Base-by-base conservation (phyloP, 1,140 invertebrate species). In the Drosophila yakuba region DNA sequence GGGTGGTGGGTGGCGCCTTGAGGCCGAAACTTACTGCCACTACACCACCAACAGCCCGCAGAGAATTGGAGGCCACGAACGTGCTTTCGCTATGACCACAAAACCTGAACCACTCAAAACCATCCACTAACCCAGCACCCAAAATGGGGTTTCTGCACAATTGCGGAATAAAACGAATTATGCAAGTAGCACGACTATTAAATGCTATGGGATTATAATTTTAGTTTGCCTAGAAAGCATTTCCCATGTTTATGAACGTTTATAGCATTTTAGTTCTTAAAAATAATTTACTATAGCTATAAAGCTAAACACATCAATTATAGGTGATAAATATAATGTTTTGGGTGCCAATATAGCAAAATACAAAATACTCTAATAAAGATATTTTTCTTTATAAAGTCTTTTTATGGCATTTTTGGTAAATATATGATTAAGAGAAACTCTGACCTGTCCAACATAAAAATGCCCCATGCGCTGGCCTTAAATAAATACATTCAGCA, bases 71-170 rank as follows among this genome's bases (percentile, higher is more conserved):
- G 20, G 12, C 41, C 23, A 39, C 64, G 43, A 39, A 71, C 66
- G 64, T 71, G 64, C 51, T 50, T 15, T 58, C 14, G 15, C 43
- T 39, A 17, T 62, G 75, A 78, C 67, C 74, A 39, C 52, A 78
- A 61, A 28, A 51, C 23, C 62, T 28, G 43, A 58, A 20, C 44
- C 64, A 66, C 48, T 54, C 39, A 25, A 47, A 44, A 23, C 15
- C 28, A 38, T 10, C 28, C n/a, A 15, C 28, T 32, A 1, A 15
- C 50, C 28, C n/a, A 15, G 32, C 7, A 39, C 1, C 32, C 15
- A 51, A 32, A 32, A 17, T 4, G 10, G n/a, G 10, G 25, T 11
- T 15, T 2, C 48, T 35, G 28, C 28, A 51, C n/a, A 51, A 51
- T 35, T 32, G 48, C 4, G 48, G 28, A 15, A 15, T 11, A 28